Base-by-base conservation (phyloP, 2,888 invertebrate species). In the Drosophila mulleri region DNA sequence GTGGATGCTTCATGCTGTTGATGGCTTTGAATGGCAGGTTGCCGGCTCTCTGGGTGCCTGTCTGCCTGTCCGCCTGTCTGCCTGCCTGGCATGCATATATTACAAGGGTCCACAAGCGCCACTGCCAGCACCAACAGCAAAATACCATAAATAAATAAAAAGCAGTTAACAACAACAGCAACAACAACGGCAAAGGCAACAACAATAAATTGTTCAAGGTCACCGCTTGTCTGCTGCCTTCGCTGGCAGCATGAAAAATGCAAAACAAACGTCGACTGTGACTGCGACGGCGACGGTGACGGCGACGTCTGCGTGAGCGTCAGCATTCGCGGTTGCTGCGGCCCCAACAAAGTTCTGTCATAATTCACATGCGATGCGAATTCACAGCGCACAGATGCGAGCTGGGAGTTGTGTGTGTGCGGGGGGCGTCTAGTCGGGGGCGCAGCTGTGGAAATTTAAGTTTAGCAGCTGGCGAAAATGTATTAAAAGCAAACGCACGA, bases 141-240 rank as follows among this genome's bases (percentile, higher is more conserved):
- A 71, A 72, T 77, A 65, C 82, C 79, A 87, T 84, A 83, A 88
- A 88, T 86, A 85, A 88, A 85, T 82, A 85, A 85, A 88, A 83
- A 82, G 69, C 81, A 50, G 73, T 60, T 72, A 75, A 57, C 79
- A 77, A 48, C 56, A 67, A 35, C 79, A 86, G 5, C 29, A 48
- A 48, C 29, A 6, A n/a, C 48, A 29, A 18, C n/a, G 32, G 29
- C 48, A 50, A 50, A 50, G 48, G 64, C 66, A 74, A 35, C 58
- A 80, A 75, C 77, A 82, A 84, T 87, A 89, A 89, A 91, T 85
- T 88, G 83, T 87, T 91, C 90, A 90, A 90, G 90, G 90, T 90
- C 90, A 91, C 80, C 91, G 83, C 85, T 91, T 82, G 90, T 90
- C 90, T 91, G 91, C 90, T 90, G 78, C 80, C 79, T 73, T 79